Base-by-base conservation (phyloP, 2,113 vertebrate species). In the Poeciliopsis retropinna region DNA sequence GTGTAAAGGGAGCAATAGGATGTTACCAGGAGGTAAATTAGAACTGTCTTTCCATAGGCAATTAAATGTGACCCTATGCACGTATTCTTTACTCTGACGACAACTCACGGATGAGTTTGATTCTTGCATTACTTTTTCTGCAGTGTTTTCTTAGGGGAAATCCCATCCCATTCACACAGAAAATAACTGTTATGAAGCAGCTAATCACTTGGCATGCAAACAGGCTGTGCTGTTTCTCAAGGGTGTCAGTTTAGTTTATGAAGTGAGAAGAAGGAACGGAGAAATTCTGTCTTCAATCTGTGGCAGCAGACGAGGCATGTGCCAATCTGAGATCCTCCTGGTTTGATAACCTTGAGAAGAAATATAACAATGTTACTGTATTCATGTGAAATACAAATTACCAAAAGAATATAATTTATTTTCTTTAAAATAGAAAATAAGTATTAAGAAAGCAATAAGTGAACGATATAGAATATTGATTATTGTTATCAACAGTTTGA, bases 1-100 rank as follows among this genome's bases (percentile, higher is more conserved):
- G 72, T 75, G 77, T 3, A 61, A 67, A 30, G 75, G 77, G 75
- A 80, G 65, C 60, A 69, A 76, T 60, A n/a, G 47, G 44, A 27
- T 63, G 64, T 62, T 61, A 72, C 30, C 39, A 28, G 67, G 68
- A 74, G 60, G 25, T 61, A 41, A 31, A 67, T 54, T 67, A 60
- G 51, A 62, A 30, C 19, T 32, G 7, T 82, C 61, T 82, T 77
- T 79, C 37, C 74, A 67, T 70, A n/a, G 70, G 60, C 70, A 34
- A 37, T 68, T 82, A 44, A 25, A 1, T 31, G 54, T 64, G 74
- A 72, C 75, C 78, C 27, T 61, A 70, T 70, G 69, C 60, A 31
- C 44, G 3, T 32, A 12, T 31, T 32, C 22, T 60, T 28, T 1
- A 17, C 51, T 60, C 51, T 12, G 31, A 28, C 12, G 12, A 57